Evolutionary conservation across 2,797 vertebrate species (phyloP), one percentile per base, ranked within the genome.

Genomic region (Paramormyrops hopkinsi): DNA sequence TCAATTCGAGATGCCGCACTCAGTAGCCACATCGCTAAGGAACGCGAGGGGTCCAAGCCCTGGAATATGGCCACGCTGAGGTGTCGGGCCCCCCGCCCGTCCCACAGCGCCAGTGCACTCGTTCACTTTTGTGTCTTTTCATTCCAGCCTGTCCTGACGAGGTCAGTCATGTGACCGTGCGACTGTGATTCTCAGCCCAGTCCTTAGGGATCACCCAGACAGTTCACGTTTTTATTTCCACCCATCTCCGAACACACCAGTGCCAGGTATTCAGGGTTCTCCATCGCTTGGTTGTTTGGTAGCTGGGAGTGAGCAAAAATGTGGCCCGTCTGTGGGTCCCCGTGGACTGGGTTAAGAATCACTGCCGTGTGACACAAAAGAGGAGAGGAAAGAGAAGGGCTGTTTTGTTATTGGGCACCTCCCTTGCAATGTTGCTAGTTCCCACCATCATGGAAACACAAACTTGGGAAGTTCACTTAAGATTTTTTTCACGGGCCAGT

Each of bases 11-110:
- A 79, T 79, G 33, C 73, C 2, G 19, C 73, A 79, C 69, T 82
- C 88, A 53, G 48, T 25, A 33, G 50, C 88, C 51, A 41, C 37
- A 53, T 56, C n/a, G 54, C 17, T 79, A 59, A 82, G 25, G 29
- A 48, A 59, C 22, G 41, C 44, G 87, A 86, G 82, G 88, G 88
- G 89, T 88, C 87, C 50, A 85, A 53, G 88, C 79, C 56, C 51
- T 76, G 17, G 19, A 82, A 48, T 86, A 88, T 86, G 46, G 62
- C 87, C 62, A 88, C 87, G 88, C 37, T 41, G 73, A n/a, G 9
- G 73, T n/a, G 73, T 33, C 1, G 4, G 5, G 14, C 17, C 8
- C 14, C 37, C 1, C 7, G 14, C 1, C 65, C 5, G 33, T 33
- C 3, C 65, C 65, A 33, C 9, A 29, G 62, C 29, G 0, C 33